phyloP scores from a whole-genome alignment of 2,888 invertebrate genomes.

The Meganola albula region DNA sequence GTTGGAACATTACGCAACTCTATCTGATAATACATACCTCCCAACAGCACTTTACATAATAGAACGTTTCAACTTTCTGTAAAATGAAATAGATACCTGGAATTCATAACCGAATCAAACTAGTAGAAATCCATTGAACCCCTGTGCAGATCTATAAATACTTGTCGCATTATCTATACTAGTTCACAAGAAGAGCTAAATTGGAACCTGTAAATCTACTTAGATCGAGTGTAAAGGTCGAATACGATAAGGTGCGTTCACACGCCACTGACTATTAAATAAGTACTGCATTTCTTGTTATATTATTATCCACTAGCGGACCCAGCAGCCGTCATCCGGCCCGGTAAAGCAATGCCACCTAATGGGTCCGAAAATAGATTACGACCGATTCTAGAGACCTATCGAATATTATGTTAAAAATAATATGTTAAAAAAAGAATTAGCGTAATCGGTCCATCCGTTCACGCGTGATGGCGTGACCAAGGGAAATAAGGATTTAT shows the following conservation, averaged over 20 bases:
- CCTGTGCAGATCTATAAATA: conserved; percentile 17
- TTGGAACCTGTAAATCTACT: conserved; percentile 35
- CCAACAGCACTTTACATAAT: background rate
- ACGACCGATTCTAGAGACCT: too few relatives aligned
- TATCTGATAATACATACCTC: too few relatives aligned
- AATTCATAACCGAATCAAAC: conserved; percentile 15
- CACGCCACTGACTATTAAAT: background rate
- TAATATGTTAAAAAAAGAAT: too few relatives aligned
- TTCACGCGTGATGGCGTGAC: too few relatives aligned
- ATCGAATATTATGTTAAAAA: too few relatives aligned
- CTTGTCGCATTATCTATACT: conserved; percentile 36
- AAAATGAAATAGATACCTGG: conserved; percentile 15
- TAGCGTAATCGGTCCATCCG: too few relatives aligned
- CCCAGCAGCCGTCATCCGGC: too few relatives aligned
- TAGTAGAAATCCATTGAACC: conserved; percentile 16
- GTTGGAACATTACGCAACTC: background rate
- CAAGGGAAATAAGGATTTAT: too few relatives aligned
- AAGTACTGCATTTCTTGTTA: too few relatives aligned
- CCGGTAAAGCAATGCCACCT: too few relatives aligned
- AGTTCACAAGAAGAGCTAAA: conserved; percentile 36
- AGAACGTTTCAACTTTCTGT: background rate
- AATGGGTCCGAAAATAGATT: too few relatives aligned
- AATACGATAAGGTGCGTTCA: conserved; percentile 1
- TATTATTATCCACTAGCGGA: too few relatives aligned
- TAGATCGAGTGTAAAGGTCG: conserved; percentile 25